These are phyloP conservation scores for Maniola hyperantus DNA, from an alignment of 2,888 invertebrate genomes.

Conservation along the genomic window DNA sequence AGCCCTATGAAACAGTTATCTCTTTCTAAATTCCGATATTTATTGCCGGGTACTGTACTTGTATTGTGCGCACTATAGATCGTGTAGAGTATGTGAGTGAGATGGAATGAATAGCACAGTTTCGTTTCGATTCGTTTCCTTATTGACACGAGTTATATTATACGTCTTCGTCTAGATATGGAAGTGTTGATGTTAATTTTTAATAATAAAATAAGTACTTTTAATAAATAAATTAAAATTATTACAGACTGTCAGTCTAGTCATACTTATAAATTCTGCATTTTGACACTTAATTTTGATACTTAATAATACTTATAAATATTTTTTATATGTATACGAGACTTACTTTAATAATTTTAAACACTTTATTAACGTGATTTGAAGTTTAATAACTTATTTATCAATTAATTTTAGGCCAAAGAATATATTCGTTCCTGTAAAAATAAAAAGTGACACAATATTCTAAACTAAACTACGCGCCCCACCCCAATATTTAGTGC, in stretches of 20 bases:
- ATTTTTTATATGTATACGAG: background rate
- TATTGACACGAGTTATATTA: background rate
- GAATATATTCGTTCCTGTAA: background rate
- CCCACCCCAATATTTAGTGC: background rate
- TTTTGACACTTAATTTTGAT: slow-evolving; percentile 1
- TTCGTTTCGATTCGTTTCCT: background rate
- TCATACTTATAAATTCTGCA: background rate
- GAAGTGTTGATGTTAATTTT: slow-evolving; percentile 16
- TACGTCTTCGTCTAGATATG: slow-evolving; percentile 6
- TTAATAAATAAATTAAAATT: background rate
- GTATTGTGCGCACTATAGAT: no score
- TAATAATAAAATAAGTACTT: background rate
- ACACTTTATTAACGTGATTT: background rate
- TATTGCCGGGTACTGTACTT: no score
- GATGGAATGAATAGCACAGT: no score
- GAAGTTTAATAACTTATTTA: no score
- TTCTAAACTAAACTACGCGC: background rate
- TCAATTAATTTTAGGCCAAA: slow-evolving; percentile 9
- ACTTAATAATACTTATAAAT: background rate
- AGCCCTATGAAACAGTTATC: no score
- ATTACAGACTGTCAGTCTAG: background rate
- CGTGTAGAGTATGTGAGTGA: no score
- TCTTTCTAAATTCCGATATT: no score
- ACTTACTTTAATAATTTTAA: background rate
- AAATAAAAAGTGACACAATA: background rate